phyloP scores from a whole-genome alignment of 2,113 vertebrate species.

The Scomber colias region DNA sequence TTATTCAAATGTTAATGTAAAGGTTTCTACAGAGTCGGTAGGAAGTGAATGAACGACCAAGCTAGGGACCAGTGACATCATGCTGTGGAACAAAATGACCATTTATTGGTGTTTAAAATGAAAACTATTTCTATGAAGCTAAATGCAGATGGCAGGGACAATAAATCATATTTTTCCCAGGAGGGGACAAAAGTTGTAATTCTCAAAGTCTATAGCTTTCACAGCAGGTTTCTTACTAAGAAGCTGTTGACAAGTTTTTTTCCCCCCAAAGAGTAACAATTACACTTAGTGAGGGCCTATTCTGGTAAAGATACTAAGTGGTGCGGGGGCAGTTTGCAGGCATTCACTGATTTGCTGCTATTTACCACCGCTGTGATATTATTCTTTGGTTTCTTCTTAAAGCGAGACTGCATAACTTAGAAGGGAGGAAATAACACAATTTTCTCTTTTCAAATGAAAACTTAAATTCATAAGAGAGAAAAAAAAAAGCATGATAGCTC shows the following conservation, averaged over 20 bases:
- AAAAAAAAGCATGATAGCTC: too few relatives aligned
- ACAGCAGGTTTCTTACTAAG: constrained; percentile 5
- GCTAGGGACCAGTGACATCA: background rate
- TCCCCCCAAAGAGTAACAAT: constrained; percentile 21
- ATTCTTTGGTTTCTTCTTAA: too few relatives aligned
- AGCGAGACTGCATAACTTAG: too few relatives aligned
- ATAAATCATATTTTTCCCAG: background rate
- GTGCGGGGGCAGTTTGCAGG: too few relatives aligned
- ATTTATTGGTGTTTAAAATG: constrained; percentile 11
- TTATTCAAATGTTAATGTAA: too few relatives aligned
- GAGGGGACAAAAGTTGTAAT: background rate
- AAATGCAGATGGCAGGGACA: background rate
- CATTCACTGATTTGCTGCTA: too few relatives aligned
- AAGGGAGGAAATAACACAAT: too few relatives aligned
- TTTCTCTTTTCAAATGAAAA: too few relatives aligned
- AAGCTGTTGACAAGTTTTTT: background rate
- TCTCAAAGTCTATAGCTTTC: constrained; percentile 6
- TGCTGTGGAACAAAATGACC: constrained; percentile 1
- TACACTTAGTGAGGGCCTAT: background rate
- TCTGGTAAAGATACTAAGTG: background rate
- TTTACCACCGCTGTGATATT: too few relatives aligned
- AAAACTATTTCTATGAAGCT: constrained; percentile 24
- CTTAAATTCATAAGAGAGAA: too few relatives aligned
- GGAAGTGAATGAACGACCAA: background rate
- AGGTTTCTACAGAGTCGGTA: background rate